Evolutionary conservation across 2,797 vertebrate genomes (phyloP).

Genomic region (Schizopygopsis malacanthus): DNA sequence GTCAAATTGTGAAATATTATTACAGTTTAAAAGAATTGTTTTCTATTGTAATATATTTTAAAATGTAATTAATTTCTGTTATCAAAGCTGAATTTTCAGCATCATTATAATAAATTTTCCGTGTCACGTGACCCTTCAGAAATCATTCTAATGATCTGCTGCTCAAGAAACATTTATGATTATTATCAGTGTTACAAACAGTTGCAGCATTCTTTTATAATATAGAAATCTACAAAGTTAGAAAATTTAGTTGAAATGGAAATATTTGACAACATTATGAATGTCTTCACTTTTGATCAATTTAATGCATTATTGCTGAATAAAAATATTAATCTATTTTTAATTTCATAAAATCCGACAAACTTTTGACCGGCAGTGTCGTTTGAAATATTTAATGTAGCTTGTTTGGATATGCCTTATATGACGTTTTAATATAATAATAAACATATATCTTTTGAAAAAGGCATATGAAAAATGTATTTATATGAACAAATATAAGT

Average conservation of each 20-base stretch:
- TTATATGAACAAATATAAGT: neutral
- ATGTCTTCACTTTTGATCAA: neutral
- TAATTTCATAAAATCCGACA: neutral
- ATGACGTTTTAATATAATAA: neutral
- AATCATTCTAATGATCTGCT: slow-evolving; percentile 8
- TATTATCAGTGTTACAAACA: neutral
- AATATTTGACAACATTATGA: neutral
- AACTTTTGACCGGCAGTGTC: neutral
- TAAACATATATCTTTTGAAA: neutral
- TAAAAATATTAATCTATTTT: neutral
- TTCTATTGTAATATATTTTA: neutral
- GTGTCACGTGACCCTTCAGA: neutral
- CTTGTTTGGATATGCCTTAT: neutral
- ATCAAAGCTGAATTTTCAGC: neutral
- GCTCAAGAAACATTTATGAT: neutral
- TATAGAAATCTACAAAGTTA: neutral
- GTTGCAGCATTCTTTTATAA: neutral
- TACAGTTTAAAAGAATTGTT: neutral
- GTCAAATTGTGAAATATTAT: neutral
- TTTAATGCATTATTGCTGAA: neutral
- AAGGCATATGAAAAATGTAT: neutral
- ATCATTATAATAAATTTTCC: neutral
- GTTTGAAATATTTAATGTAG: neutral
- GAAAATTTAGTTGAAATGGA: neutral
- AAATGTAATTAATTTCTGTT: neutral